These are phyloP conservation scores for Theodoxus fluviatilis DNA, from an alignment of 2,888 invertebrate species.

Conservation along the genomic window DNA sequence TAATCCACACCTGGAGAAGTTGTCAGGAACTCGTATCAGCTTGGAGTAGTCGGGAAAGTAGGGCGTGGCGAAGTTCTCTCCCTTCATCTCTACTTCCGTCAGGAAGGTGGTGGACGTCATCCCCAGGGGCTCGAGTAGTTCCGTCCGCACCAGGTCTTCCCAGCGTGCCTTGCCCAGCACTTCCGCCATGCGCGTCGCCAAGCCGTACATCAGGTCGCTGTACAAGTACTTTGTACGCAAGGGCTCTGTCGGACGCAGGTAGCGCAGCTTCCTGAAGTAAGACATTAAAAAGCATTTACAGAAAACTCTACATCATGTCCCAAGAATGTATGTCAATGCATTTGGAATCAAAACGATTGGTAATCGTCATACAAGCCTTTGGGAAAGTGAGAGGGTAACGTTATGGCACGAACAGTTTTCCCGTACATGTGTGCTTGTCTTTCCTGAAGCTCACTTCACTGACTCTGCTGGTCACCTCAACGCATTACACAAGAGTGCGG, in stretches of 20 bases:
- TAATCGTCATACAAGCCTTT: too few relatives aligned
- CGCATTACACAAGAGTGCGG: too few relatives aligned
- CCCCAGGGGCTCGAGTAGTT: conserved; percentile 50
- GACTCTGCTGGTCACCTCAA: too few relatives aligned
- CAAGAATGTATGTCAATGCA: too few relatives aligned
- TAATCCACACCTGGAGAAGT: conserved; percentile 42
- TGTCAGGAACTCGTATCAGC: conserved; percentile 35
- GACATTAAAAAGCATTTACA: too few relatives aligned
- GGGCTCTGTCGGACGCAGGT: conserved; percentile 35
- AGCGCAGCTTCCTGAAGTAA: conserved; percentile 42
- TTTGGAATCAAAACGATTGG: too few relatives aligned
- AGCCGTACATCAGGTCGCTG: conserved; percentile 60
- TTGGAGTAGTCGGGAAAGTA: conserved; percentile 39
- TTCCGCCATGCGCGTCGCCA: conserved; percentile 53
- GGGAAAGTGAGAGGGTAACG: too few relatives aligned
- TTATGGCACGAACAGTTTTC: too few relatives aligned
- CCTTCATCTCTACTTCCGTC: conserved; percentile 40
- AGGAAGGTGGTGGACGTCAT: conserved; percentile 57
- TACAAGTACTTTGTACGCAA: conserved; percentile 55
- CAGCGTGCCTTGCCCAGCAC: conserved; percentile 44
- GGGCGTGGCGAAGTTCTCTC: conserved; percentile 43
- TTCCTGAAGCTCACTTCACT: too few relatives aligned
- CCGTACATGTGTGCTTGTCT: too few relatives aligned
- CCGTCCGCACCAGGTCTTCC: conserved; percentile 51
- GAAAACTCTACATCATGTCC: too few relatives aligned